Evolutionary conservation across 2,888 invertebrate genomes (phyloP).

Genomic region (Ichneumon xanthorius): DNA sequence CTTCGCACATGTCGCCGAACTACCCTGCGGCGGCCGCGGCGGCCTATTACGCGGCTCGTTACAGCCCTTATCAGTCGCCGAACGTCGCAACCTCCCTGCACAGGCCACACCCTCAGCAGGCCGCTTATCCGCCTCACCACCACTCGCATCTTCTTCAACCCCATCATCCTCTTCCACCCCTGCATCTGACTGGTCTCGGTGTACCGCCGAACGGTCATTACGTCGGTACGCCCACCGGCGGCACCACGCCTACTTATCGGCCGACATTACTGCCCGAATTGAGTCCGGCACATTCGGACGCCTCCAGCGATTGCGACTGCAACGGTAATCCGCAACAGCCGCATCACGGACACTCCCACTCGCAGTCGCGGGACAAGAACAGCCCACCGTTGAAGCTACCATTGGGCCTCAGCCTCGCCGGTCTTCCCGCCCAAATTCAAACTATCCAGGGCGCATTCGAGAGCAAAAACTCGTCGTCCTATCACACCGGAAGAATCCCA

Average conservation of each 20-base stretch:
- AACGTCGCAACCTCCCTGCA: constrained; percentile 86
- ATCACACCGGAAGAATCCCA: constrained; percentile 79
- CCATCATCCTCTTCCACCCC: constrained; percentile 74
- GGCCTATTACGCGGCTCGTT: constrained; percentile 86
- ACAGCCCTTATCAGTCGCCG: constrained; percentile 87
- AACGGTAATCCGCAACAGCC: constrained; percentile 60
- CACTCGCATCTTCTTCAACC: constrained; percentile 75
- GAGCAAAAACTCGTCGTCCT: constrained; percentile 72
- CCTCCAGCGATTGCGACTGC: constrained; percentile 81
- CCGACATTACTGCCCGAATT: constrained; percentile 84
- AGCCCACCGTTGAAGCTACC: constrained; percentile 72
- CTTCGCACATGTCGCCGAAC: constrained; percentile 86
- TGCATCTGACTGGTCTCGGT: constrained; percentile 77
- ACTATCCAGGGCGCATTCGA: constrained; percentile 71
- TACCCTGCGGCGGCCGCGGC: constrained; percentile 86
- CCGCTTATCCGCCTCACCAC: constrained; percentile 76
- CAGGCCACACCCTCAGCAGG: constrained; percentile 85
- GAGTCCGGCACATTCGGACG: constrained; percentile 79
- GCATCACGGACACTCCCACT: constrained; percentile 58
- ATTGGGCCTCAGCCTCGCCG: constrained; percentile 71
- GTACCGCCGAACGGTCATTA: constrained; percentile 75
- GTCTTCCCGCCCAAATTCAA: constrained; percentile 72
- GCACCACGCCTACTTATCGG: constrained; percentile 80
- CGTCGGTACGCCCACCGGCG: constrained; percentile 73
- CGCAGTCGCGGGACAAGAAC: constrained; percentile 60